Evolutionary conservation across 2,113 vertebrate species (phyloP), one percentile per base, ranked within the genome.

Genomic region (Aphelocoma coerulescens): DNA sequence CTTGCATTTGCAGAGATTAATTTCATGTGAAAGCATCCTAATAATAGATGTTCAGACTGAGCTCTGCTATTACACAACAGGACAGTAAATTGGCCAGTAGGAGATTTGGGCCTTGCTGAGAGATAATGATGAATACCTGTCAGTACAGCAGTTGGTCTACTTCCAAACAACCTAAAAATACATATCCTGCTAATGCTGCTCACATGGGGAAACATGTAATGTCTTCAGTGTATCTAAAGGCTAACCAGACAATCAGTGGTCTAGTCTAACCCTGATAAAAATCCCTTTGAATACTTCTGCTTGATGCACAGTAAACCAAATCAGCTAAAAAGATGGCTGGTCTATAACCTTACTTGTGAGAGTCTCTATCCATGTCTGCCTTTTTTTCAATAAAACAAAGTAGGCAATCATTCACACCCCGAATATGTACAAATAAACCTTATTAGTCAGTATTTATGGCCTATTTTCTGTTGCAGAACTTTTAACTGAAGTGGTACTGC

Each of bases 1-100:
- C 75, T 94, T 88, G 67, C 72, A 71, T 77, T 58, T 79, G 39
- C 79, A 63, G 79, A 44, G 89, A 94, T 74, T 95, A 83, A 88
- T 72, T 94, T 95, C 75, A 66, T 55, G 55, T 14, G 83, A 95
- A 96, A 95, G 72, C 83, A 91, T 66, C 91, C 88, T 95, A 90
- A 95, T 92, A 88, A 94, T 11, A 90, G 85, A 85, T 69, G 67
- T 74, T 81, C 68, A 44, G n/a, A 30, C 86, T 33, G 35, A 84
- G 76, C 63, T 77, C 61, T 89, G 82, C 55, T 68, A 41, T 93
- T 93, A 71, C 79, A 86, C 82, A 91, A 93, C 72, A 89, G 95
- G 93, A 66, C 76, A 71, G 73, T 35, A 80, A 94, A 96, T 63
- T 86, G 83, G 80, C 55, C 76, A 74, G 88, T 49, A 62, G 79